Conservation (phyloP, 2,888 invertebrate species). For the Cephus pygmeus region DNA sequence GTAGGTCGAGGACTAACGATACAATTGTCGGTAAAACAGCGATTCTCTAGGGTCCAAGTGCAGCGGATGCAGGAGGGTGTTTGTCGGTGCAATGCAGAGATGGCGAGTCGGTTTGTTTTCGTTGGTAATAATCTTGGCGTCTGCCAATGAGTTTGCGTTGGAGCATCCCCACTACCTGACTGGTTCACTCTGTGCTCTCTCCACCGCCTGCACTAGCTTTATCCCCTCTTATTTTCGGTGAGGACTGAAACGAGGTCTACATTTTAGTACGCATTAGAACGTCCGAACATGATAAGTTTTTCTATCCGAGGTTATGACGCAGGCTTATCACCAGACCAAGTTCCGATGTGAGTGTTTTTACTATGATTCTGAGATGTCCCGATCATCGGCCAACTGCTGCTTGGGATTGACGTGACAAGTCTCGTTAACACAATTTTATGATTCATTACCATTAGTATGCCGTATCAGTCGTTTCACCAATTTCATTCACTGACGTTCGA, state of each 20-base stretch:
- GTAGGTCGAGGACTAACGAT: not conserved
- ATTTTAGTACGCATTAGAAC: slow-evolving; percentile 55
- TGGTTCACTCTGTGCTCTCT: slow-evolving; percentile 13
- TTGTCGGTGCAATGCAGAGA: slow-evolving; percentile 29
- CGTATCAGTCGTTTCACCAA: not conserved
- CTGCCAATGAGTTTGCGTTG: slow-evolving; percentile 38
- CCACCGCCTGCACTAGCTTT: slow-evolving; percentile 9
- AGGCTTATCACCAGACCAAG: slow-evolving; percentile 49
- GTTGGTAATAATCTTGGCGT: slow-evolving; percentile 16
- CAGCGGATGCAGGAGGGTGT: slow-evolving; percentile 1
- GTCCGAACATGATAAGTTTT: slow-evolving; percentile 48
- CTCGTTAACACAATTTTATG: not conserved
- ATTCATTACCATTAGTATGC: not conserved
- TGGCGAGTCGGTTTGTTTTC: slow-evolving; percentile 43
- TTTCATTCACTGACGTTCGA: not conserved
- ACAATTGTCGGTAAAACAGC: slow-evolving; percentile 34
- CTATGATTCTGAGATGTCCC: not conserved
- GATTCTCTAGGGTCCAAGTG: slow-evolving; percentile 15
- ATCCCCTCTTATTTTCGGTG: slow-evolving; percentile 24
- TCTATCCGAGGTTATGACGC: slow-evolving; percentile 41
- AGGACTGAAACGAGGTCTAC: slow-evolving; percentile 52
- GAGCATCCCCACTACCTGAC: slow-evolving; percentile 13
- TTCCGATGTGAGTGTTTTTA: slow-evolving; percentile 51
- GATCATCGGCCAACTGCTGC: not conserved
- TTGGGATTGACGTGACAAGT: not conserved